Evolutionary conservation across 1,140 invertebrate species (phyloP).

Genomic region (Conus ventricosus): DNA sequence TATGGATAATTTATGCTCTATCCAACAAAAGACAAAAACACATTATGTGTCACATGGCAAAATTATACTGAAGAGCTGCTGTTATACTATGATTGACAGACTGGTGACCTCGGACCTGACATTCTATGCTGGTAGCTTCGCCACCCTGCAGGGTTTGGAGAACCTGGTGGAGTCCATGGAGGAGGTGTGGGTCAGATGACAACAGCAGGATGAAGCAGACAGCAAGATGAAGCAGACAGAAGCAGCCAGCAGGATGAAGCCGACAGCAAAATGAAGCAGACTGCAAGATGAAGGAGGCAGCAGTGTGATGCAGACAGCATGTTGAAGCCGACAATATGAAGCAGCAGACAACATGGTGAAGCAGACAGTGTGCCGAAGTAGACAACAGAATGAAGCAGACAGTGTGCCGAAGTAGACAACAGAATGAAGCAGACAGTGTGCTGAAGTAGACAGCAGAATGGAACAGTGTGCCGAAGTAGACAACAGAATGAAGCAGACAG

Average conservation of each 20-base stretch:
- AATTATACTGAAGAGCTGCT: too few species aligned
- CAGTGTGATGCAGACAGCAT: background rate
- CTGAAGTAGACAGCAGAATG: too few species aligned
- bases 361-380: too few species aligned
- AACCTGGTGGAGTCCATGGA: conserved; percentile 57
- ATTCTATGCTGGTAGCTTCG: conserved; percentile 95
- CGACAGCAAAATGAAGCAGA: background rate
- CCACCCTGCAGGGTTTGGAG: conserved; percentile 82
- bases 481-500: too few species aligned
- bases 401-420: too few species aligned
- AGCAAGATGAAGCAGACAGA: background rate
- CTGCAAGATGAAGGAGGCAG: background rate
- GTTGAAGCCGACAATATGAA: too few species aligned
- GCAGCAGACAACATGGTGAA: too few species aligned
- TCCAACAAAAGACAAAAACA: too few species aligned
- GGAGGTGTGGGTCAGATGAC: conserved; percentile 66
- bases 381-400: too few species aligned
- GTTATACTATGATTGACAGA: conserved; percentile 72
- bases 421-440: too few species aligned
- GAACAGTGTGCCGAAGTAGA: too few species aligned
- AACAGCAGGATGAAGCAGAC: background rate
- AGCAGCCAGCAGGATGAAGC: background rate
- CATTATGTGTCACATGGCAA: background rate
- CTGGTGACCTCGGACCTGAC: conserved; percentile 95
- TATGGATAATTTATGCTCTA: too few species aligned